phyloP scores from a whole-genome alignment of 2,113 vertebrate species.

The Otus sunia region DNA sequence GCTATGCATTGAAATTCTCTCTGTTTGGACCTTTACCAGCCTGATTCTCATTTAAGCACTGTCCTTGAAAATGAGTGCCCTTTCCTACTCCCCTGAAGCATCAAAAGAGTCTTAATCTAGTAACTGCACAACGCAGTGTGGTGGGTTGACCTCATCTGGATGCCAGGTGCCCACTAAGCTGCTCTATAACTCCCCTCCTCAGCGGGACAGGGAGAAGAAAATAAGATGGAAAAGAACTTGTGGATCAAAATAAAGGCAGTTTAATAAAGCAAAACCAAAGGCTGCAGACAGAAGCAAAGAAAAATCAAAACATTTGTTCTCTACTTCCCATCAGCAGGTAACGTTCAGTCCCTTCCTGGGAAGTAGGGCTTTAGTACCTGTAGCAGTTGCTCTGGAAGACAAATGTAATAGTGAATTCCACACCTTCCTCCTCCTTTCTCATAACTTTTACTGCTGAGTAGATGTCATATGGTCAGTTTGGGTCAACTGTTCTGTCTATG shows the following conservation, averaged over 20 bases:
- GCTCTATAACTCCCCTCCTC: neutral
- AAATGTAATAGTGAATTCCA: neutral
- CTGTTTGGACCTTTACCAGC: neutral
- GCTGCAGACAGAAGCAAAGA: accelerated
- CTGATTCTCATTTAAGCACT: neutral
- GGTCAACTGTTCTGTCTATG: neutral
- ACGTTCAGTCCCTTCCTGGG: neutral
- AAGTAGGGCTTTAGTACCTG: accelerated
- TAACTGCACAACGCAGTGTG: neutral
- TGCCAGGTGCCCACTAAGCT: neutral
- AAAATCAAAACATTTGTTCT: neutral
- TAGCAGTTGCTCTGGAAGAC: neutral
- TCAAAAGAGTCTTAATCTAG: neutral
- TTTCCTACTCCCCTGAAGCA: constrained; percentile 3
- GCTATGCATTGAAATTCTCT: neutral
- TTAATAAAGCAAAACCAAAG: neutral
- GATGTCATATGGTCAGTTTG: neutral
- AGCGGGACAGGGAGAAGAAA: neutral
- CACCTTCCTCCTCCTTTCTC: neutral
- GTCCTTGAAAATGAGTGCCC: neutral
- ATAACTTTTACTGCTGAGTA: neutral
- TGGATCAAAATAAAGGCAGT: neutral
- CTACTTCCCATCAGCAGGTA: neutral
- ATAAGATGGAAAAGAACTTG: neutral
- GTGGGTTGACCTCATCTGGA: neutral